Evolutionary conservation across 2,113 vertebrate genomes (phyloP).

Genomic region (Glareola pratincola): DNA sequence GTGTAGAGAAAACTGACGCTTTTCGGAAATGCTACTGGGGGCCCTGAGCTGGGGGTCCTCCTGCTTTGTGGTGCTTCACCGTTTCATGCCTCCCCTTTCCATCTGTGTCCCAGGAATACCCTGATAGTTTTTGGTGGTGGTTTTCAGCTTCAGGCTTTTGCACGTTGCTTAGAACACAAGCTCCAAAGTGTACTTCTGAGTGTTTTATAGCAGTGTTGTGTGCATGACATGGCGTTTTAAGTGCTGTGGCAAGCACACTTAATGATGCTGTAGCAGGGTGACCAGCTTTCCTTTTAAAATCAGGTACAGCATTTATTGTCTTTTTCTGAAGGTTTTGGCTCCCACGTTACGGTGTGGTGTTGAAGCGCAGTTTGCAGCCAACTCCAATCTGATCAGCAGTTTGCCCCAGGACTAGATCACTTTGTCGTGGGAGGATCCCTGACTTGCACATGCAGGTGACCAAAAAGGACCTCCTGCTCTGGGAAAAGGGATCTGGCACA

Average conservation of each 20-base stretch:
- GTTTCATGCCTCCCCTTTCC: not conserved
- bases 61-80: not conserved
- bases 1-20: not conserved
- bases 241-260: not conserved
- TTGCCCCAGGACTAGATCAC: not conserved
- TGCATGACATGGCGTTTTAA: accelerated
- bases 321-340: not conserved
- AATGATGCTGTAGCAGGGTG: not conserved
- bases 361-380: not conserved
- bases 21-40: not conserved
- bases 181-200: not conserved
- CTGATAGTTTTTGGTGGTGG: not conserved
- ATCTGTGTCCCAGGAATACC: not conserved
- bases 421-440: not conserved
- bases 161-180: not conserved
- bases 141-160: not conserved
- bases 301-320: not conserved
- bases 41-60: not conserved
- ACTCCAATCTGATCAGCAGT: not conserved
- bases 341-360: no score
- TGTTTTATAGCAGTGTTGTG: not conserved
- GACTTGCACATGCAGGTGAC: not conserved
- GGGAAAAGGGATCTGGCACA: not conserved
- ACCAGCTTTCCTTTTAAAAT: not conserved
- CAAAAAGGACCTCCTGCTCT: not conserved